A percentile compares a stretch with the other conserved stretches of the same genome.
Conservation (phyloP, 2,113 vertebrate genomes). For the Calyptommatus sinebrachiatus region DNA sequence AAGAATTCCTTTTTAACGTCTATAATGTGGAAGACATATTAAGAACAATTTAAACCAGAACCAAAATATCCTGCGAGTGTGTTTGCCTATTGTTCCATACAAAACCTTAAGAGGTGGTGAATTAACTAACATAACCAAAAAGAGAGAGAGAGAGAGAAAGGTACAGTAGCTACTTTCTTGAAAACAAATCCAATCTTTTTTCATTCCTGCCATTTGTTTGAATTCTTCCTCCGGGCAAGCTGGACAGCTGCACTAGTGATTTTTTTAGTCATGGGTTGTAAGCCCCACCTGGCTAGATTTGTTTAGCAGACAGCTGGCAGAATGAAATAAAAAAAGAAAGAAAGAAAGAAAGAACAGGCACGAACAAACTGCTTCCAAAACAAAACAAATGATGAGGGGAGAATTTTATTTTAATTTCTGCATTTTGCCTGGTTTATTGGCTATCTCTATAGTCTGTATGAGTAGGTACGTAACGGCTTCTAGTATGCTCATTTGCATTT, state of each 20-base stretch:
- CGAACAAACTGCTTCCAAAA: constrained; percentile 72
- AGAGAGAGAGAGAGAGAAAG: constrained; percentile 62
- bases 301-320: constrained; percentile 86
- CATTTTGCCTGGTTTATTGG: constrained; percentile 61
- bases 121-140: constrained; percentile 62
- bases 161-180: constrained; percentile 80
- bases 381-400: constrained; percentile 67
- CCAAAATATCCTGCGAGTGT: constrained; percentile 48
- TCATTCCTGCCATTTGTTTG: constrained; percentile 80
- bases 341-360: constrained; percentile 59
- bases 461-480: constrained; percentile 3
- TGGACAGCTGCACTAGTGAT: constrained; percentile 83
- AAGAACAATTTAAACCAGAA: constrained; percentile 46
- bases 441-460: background rate
- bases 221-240: constrained; percentile 83
- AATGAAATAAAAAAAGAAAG: constrained; percentile 81
- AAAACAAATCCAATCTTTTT: constrained; percentile 80
- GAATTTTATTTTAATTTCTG: constrained; percentile 72
- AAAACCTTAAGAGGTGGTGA: constrained; percentile 67
- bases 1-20: constrained; percentile 43
- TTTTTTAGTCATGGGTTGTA: constrained; percentile 86
- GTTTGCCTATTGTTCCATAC: constrained; percentile 55
- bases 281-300: constrained; percentile 87
- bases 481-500: constrained; percentile 29
- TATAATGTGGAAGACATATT: constrained; percentile 46